Conservation (phyloP, 2,113 vertebrate species). For the Ochotona curzoniae region DNA sequence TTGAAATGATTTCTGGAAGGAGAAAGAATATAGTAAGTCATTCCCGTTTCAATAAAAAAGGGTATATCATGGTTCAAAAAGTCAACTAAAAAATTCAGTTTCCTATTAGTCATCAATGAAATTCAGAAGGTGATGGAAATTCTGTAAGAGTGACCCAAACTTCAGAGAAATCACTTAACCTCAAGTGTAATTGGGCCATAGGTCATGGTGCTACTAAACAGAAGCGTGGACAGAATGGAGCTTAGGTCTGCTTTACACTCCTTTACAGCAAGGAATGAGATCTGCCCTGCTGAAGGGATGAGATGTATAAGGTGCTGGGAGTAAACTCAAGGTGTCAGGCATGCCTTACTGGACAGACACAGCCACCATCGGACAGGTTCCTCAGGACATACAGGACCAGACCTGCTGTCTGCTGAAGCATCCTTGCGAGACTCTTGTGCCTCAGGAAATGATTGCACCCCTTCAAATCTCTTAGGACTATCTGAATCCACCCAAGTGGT, state of each 20-base stretch:
- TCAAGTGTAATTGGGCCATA: not conserved
- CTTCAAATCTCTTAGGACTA: not conserved
- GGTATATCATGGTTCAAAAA: not conserved
- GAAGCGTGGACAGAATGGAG: not conserved
- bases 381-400: not conserved
- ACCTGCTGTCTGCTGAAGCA: not conserved
- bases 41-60: not conserved
- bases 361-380: not conserved
- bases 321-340: constrained; percentile 47
- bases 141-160: not conserved
- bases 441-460: not conserved
- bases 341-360: constrained; percentile 22
- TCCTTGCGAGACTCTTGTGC: not conserved
- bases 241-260: not conserved
- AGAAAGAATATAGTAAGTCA: not conserved
- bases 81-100: constrained; percentile 22
- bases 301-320: not conserved
- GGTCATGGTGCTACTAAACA: not conserved
- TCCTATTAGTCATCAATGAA: constrained; percentile 1
- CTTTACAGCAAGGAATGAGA: not conserved
- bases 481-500: no score
- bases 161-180: not conserved
- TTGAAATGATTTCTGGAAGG: constrained; percentile 29
- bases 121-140: not conserved
- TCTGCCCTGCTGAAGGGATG: not conserved